Conservation (phyloP, 1,140 invertebrate genomes). For the Aphaenogaster floridana region DNA sequence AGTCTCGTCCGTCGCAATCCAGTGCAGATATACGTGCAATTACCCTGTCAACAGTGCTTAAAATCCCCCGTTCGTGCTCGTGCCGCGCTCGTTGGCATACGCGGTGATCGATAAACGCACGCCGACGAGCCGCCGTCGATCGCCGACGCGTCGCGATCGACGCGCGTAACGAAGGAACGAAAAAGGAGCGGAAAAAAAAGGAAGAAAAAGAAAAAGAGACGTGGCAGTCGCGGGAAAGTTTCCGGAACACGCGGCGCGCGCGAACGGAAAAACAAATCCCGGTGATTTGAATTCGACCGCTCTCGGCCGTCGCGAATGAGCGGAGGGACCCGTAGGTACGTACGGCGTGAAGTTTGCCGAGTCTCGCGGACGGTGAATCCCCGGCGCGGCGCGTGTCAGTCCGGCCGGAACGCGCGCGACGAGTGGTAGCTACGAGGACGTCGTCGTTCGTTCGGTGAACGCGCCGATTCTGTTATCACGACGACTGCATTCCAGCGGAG, state of each 20-base stretch:
- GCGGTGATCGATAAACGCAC: conserved; percentile 65
- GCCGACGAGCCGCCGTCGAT: conserved; percentile 46
- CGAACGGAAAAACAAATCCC: conserved; percentile 3
- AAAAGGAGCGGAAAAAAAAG: not conserved
- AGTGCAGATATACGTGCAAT: conserved; percentile 83
- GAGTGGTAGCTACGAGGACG: not conserved
- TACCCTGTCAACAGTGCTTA: conserved; percentile 81
- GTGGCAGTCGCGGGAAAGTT: conserved; percentile 35
- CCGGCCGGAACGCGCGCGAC: not conserved
- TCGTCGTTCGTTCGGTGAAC: not conserved
- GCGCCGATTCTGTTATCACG: no score
- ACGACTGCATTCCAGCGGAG: not conserved
- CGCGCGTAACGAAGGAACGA: not conserved
- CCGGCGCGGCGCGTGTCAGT: not conserved
- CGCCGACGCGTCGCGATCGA: not conserved
- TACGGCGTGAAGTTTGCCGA: not conserved
- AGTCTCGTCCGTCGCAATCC: conserved; percentile 84
- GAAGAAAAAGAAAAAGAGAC: not conserved
- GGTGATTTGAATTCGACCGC: conserved; percentile 29
- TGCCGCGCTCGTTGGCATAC: conserved; percentile 31
- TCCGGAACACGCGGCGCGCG: conserved; percentile 28
- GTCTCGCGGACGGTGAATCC: not conserved
- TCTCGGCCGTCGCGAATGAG: conserved; percentile 39
- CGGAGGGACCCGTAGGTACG: no score
- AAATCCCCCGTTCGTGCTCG: conserved; percentile 68